Evolutionary conservation across 2,113 vertebrate genomes (phyloP).

Genomic region (Ptyas mucosa): DNA sequence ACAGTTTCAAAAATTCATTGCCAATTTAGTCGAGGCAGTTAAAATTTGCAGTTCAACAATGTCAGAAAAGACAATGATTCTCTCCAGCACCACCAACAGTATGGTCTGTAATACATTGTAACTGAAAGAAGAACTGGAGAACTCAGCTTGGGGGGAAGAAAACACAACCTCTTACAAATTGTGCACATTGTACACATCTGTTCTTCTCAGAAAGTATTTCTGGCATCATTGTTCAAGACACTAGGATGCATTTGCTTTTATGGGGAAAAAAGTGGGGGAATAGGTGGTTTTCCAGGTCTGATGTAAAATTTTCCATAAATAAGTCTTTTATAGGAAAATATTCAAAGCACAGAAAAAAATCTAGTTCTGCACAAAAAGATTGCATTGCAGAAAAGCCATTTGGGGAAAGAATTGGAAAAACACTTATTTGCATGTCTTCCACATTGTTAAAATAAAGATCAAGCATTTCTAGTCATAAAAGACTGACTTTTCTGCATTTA

Average conservation of each 20-base stretch:
- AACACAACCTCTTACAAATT: background rate
- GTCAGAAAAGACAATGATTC: background rate
- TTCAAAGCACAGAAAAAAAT: conserved; percentile 8
- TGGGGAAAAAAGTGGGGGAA: background rate
- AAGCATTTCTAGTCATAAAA: background rate
- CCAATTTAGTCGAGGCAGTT: background rate
- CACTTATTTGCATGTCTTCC: background rate
- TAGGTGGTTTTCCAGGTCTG: background rate
- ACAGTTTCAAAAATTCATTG: background rate
- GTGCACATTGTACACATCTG: background rate
- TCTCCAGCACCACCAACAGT: background rate
- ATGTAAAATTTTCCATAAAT: conserved; percentile 17
- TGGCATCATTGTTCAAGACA: background rate
- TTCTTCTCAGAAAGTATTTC: background rate
- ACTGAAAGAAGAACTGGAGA: background rate
- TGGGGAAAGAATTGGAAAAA: background rate
- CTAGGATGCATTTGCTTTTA: background rate
- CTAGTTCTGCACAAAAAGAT: background rate
- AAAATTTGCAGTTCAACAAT: background rate
- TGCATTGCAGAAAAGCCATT: background rate
- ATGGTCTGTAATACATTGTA: background rate
- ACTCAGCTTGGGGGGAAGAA: background rate
- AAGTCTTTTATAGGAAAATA: background rate
- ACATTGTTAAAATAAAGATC: background rate
- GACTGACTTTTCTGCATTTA: background rate